Evolutionary conservation across 2,888 invertebrate genomes (phyloP).

Genomic region (Tachystola acroxantha): DNA sequence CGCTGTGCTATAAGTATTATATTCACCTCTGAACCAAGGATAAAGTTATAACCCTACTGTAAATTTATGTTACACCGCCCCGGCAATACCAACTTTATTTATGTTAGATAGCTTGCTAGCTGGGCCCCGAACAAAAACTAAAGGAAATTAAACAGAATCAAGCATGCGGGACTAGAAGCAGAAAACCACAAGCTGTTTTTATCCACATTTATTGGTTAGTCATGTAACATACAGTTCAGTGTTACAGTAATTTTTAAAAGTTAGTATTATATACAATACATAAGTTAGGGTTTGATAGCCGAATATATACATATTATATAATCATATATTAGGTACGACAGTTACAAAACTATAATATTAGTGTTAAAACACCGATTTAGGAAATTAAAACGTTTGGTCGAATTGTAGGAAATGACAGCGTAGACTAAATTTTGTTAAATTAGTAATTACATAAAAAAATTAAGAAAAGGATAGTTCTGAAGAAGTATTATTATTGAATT

Average conservation of each 20-base stretch:
- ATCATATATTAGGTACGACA: too few species aligned
- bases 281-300: slow-evolving; percentile 21
- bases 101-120: slow-evolving; percentile 26
- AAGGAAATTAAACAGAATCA: slow-evolving; percentile 41
- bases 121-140: slow-evolving; percentile 45
- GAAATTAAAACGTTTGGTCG: slow-evolving; percentile 19
- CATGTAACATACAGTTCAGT: slow-evolving; percentile 53
- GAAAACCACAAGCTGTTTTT: slow-evolving; percentile 70
- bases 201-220: slow-evolving; percentile 71
- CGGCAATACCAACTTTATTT: not conserved
- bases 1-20: too few species aligned
- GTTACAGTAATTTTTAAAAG: slow-evolving; percentile 51
- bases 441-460: too few species aligned
- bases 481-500: too few species aligned
- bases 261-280: slow-evolving; percentile 45
- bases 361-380: slow-evolving; percentile 12
- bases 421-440: not conserved
- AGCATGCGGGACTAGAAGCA: slow-evolving; percentile 75
- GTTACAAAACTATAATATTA: slow-evolving; percentile 23
- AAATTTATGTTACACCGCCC: not conserved
- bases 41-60: too few species aligned
- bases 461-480: too few species aligned
- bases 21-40: not conserved
- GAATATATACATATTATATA: slow-evolving; percentile 24
- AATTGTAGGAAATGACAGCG: slow-evolving; percentile 1